Evolutionary conservation across 2,797 vertebrate species (phyloP), one percentile per base, ranked within the genome.

Genomic region (Acipenser ruthenus): DNA sequence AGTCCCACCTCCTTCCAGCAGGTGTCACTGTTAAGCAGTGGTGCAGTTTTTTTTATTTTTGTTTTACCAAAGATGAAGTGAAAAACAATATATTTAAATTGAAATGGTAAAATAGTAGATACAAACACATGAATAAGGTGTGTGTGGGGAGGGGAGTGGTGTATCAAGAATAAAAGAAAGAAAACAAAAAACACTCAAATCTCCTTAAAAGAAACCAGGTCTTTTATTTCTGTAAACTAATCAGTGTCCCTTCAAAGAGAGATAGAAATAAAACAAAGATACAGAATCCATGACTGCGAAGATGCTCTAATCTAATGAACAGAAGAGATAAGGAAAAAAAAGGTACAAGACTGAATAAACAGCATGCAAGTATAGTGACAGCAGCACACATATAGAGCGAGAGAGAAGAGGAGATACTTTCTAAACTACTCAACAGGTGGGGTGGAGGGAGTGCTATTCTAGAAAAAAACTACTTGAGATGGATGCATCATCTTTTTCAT

Each of bases 1-100:
- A 76, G 7, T 78, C 59, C n/a, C 6, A 10, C 11, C 0, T 4
- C 0, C 51, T 60, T 61, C 81, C 84, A 85, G 50, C 10, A 73
- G 83, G 71, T 79, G 84, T 76, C 79, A 75, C 56, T 79, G 55
- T 75, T 76, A 66, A 51, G 66, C 72, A 75, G 72, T 71, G 73
- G 23, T 37, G 23, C 23, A 37, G 23, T 37, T 53, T 37, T 69
- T 73, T 10, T 63, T 50, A 53, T 55, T 18, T 23, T 6, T 10
- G 37, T 50, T 15, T 60, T 64, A 53, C 10, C 9, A 63, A 12
- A 18, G 3, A 5, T 10, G 49, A 49, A 49, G 10, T 13, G 9
- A 56, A 69, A 74, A 71, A 70, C 58, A 37, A 37, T 65, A 59
- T 3, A 62, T 67, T 8, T 18, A 60, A 23, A 69, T 37, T 3